Conservation (phyloP, 2,888 invertebrate species). For the Pomacea canaliculata region DNA sequence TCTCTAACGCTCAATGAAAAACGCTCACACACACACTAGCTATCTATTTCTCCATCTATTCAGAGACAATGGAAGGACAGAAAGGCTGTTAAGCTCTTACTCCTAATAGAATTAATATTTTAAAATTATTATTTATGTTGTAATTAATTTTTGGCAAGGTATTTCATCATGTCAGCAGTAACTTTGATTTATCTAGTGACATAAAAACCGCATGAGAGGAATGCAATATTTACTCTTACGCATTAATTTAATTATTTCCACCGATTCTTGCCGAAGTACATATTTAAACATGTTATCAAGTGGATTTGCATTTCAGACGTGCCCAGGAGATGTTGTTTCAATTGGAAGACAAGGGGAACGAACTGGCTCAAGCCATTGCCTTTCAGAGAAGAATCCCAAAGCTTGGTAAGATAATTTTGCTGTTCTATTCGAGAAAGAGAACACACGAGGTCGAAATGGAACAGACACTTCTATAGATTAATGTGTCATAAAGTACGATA, state of each 20-base stretch:
- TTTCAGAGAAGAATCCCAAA: neutral
- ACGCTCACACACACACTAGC: no score
- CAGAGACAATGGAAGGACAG: no score
- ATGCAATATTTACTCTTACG: neutral
- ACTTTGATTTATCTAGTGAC: neutral
- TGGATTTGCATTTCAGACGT: slow-evolving; percentile 2
- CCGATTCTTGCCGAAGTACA: no score
- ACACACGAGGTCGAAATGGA: no score
- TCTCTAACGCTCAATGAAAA: no score
- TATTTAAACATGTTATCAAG: no score
- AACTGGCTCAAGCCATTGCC: slow-evolving; percentile 13
- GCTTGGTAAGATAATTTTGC: slow-evolving; percentile 6
- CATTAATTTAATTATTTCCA: neutral
- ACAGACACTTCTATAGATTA: neutral
- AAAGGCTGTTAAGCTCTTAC: no score
- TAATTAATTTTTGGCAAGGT: no score
- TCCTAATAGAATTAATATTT: no score
- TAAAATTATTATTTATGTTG: no score
- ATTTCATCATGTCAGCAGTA: neutral
- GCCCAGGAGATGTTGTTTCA: slow-evolving; percentile 13
- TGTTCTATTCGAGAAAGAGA: no score
- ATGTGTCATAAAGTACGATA: neutral
- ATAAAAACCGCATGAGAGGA: neutral
- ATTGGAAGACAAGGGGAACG: neutral
- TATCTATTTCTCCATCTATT: no score